Evolutionary conservation across 2,797 vertebrate species (phyloP), one percentile per base, ranked within the genome.

Genomic region (Dicrostonyx torquatus): DNA sequence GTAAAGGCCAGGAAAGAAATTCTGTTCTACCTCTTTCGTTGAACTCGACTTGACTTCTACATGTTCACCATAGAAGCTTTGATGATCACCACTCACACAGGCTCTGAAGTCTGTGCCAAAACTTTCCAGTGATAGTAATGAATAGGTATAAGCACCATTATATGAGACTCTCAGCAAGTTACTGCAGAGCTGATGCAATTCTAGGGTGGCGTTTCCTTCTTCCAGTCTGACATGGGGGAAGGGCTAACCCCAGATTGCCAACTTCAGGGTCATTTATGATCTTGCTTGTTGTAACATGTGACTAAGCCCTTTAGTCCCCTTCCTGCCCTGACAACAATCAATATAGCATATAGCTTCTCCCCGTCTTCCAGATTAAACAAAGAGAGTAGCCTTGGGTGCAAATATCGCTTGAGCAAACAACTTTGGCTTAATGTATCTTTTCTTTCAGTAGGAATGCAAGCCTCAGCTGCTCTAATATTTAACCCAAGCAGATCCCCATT

Each of bases 391-490:
- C 9, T 84, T 93, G n/a, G 31, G 95, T 72, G 72, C 72, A 94
- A 64, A 88, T 76, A 79, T 5, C 75, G 26, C 94, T 86, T 50
- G 66, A 45, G 68, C 89, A 86, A 72, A 87, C 10, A 26, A 50
- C 72, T 83, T 78, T 7, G 2, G 72, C 89, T 95, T 92, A 66
- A 87, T 92, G 50, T 83, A 68, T 80, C 88, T 73, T 96, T 94
- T 70, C 12, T 1, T 95, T 90, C 64, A 89, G 48, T 80, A 87
- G 68, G 26, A 78, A 18, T 91, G 64, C 89, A 95, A 89, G 86
- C 84, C 43, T 90, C 90, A 96, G 80, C 87, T 93, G 84, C 94
- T 97, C 70, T 93, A 40, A 82, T 96, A 20, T 87, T 87, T 94
- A 95, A 89, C 86, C 0, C 9, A 92, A 89, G 94, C 72, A 82